These are phyloP conservation scores for Drosophila setosimentum DNA, from an alignment of 2,888 invertebrate genomes.

Conservation along the genomic window DNA sequence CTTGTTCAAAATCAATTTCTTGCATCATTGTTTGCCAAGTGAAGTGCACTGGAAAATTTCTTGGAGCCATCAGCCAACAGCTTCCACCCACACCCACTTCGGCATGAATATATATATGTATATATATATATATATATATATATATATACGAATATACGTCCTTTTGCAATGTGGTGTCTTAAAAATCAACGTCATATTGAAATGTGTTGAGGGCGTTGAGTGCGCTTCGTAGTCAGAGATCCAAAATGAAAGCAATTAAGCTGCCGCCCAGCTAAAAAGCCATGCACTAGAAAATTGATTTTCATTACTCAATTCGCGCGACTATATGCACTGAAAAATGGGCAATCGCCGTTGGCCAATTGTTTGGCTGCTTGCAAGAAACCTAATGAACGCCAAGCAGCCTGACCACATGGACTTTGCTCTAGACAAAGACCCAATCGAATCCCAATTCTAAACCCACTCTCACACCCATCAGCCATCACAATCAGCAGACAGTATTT, in stretches of 20 bases:
- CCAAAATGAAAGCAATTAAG: slow-evolving; percentile 78
- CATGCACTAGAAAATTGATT: slow-evolving; percentile 60
- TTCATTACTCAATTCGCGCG: slow-evolving; percentile 58
- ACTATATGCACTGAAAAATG: slow-evolving; percentile 6
- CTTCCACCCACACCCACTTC: not conserved
- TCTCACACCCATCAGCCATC: not conserved
- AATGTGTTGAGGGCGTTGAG: slow-evolving; percentile 32
- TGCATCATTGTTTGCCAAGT: slow-evolving; percentile 84
- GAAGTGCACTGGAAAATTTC: slow-evolving; percentile 83
- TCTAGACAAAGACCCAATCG: slow-evolving; percentile 13
- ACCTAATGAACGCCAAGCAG: slow-evolving; percentile 64
- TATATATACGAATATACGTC: not conserved
- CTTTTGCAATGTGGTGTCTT: slow-evolving; percentile 39
- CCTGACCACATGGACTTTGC: slow-evolving; percentile 28
- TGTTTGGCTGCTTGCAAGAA: slow-evolving; percentile 46
- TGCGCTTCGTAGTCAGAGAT: slow-evolving; percentile 20
- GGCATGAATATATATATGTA: not conserved
- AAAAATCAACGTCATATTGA: slow-evolving; percentile 80
- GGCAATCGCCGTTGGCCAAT: slow-evolving; percentile 44
- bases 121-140: not conserved
- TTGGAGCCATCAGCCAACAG: slow-evolving; percentile 60
- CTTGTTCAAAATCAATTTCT: slow-evolving; percentile 84
- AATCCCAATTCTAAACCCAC: slow-evolving; percentile 1
- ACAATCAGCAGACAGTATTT: not conserved
- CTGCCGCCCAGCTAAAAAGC: slow-evolving; percentile 42